Percentiles rank a stretch among this genome's conserved stretches.
Conservation (phyloP, 2,888 invertebrate genomes). For the Acanthosoma haemorrhoidale region DNA sequence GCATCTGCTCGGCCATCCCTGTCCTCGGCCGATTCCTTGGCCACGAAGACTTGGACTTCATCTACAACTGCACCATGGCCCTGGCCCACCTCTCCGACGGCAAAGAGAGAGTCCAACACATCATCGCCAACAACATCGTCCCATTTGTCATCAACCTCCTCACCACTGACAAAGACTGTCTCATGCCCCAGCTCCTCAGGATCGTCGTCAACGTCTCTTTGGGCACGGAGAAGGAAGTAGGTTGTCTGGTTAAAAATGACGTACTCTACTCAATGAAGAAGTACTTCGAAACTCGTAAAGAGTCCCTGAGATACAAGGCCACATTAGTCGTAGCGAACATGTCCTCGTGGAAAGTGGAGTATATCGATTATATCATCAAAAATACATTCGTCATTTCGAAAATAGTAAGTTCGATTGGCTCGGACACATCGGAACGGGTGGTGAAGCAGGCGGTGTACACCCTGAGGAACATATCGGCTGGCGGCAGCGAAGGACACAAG, state of each 20-base stretch:
- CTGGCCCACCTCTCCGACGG: background rate
- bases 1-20: constrained; percentile 70
- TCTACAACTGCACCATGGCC: background rate
- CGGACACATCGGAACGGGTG: background rate
- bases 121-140: background rate
- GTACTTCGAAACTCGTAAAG: background rate
- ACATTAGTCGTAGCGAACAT: background rate
- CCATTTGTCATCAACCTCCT: background rate
- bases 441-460: constrained; percentile 93
- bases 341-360: background rate
- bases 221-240: background rate
- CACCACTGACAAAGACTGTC: background rate
- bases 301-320: background rate
- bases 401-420: background rate
- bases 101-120: background rate
- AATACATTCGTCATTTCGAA: background rate
- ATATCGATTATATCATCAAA: background rate
- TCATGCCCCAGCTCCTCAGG: background rate
- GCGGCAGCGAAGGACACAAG: constrained; percentile 87
- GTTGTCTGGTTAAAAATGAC: background rate
- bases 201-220: background rate
- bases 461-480: constrained; percentile 91
- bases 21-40: constrained; percentile 80
- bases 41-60: constrained; percentile 71
- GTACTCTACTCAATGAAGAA: background rate